Evolutionary conservation across 2,888 invertebrate genomes (phyloP).

Genomic region (Athrips mouffetella): DNA sequence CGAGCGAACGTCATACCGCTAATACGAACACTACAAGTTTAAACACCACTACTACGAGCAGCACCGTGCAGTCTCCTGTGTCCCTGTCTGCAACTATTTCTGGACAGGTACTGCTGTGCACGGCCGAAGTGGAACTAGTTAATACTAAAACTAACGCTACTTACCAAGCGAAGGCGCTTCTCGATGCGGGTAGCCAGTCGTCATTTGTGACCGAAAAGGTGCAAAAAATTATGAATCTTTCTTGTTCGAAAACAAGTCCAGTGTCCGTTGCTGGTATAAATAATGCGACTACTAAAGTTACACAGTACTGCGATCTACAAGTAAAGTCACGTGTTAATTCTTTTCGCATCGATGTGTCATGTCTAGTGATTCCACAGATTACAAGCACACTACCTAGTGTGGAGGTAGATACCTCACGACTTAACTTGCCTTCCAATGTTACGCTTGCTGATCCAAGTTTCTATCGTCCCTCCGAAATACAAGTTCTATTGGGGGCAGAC

Average conservation of each 20-base stretch:
- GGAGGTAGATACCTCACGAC: constrained; percentile 3
- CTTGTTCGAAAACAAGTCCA: background rate
- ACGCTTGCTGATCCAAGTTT: constrained; percentile 24
- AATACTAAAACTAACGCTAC: background rate
- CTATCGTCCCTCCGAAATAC: constrained; percentile 18
- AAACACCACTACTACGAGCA: too few relatives aligned
- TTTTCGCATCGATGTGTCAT: background rate
- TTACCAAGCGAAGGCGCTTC: background rate
- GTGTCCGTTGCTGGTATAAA: constrained; percentile 15
- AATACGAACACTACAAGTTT: too few relatives aligned
- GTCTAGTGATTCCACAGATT: constrained; percentile 15
- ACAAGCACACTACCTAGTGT: constrained; percentile 19
- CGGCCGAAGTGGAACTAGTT: background rate
- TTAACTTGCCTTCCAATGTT: constrained; percentile 16
- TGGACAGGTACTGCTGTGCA: constrained; percentile 6
- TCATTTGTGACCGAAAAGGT: constrained; percentile 9
- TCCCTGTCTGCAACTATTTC: background rate
- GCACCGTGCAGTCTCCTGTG: background rate
- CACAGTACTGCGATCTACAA: constrained; percentile 12
- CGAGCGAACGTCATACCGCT: too few relatives aligned
- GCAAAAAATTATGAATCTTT: background rate
- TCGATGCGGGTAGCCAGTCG: constrained; percentile 12
- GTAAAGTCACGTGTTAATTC: background rate
- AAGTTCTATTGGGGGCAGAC: constrained; percentile 24
- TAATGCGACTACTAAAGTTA: constrained; percentile 9